phyloP scores from a whole-genome alignment of 2,888 invertebrate genomes.

The Hydriomena furcata region DNA sequence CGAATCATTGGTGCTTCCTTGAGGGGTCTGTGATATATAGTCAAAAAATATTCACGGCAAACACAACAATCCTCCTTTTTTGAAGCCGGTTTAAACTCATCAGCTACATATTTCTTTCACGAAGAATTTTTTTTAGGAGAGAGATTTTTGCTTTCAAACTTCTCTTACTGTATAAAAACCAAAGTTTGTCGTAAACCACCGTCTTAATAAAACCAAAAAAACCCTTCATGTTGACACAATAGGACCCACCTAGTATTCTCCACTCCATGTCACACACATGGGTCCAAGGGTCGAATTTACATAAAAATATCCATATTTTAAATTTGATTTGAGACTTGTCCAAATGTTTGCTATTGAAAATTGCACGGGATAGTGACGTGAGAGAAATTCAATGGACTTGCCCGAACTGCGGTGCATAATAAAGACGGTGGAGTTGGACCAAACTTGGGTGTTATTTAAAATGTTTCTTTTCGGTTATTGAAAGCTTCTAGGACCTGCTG shows the following conservation, averaged over 20 bases:
- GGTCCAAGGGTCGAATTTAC: conserved; percentile 69
- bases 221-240: conserved; percentile 51
- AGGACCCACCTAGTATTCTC: conserved; percentile 47
- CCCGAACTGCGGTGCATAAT: conserved; percentile 54
- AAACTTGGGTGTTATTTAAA: conserved; percentile 44
- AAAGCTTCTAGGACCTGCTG: conserved; percentile 26
- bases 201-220: conserved; percentile 52
- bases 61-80: too few relatives aligned
- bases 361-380: conserved; percentile 74
- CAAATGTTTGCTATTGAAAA: conserved; percentile 83
- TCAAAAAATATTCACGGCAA: too few relatives aligned
- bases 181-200: neutral
- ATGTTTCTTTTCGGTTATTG: conserved; percentile 31
- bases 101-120: too few relatives aligned
- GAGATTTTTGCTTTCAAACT: too few relatives aligned
- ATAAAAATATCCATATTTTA: conserved; percentile 80
- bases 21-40: conserved; percentile 38
- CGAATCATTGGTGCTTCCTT: conserved; percentile 78
- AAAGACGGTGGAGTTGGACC: conserved; percentile 39
- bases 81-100: too few relatives aligned
- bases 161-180: too few relatives aligned
- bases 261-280: conserved; percentile 66
- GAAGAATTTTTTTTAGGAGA: too few relatives aligned
- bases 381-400: conserved; percentile 68
- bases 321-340: conserved; percentile 79